Evolutionary conservation across 2,888 invertebrate genomes (phyloP), one percentile per base, ranked within the genome.

Genomic region (Capitulum mitella): DNA sequence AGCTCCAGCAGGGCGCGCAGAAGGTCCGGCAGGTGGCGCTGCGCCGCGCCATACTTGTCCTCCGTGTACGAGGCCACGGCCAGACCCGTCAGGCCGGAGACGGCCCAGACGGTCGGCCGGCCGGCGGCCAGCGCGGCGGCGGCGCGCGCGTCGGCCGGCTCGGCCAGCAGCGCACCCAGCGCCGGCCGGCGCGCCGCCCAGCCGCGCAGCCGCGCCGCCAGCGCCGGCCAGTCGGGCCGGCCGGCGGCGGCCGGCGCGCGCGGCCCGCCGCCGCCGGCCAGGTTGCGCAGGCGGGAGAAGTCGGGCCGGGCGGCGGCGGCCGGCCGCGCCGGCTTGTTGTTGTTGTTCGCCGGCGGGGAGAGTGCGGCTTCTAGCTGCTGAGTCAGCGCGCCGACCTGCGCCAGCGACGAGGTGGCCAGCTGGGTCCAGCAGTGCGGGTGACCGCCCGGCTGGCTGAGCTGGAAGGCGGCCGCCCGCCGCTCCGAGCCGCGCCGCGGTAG

Each of bases 401-500:
- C 40, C 40, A 70, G 70, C 22, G 70, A 37, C 10, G 70, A 37
- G 26, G 70, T 12, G 1, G 70, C 70, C 40, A 70, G 70, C n/a
- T 70, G 70, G 37, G 37, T 70, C 37, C 37, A 70, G 26, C 26
- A 26, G 40, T 70, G 40, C 19, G 70, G 70, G 40, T 70, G 70
- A 40, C 70, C 70, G 12, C 70, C 70, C 3, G 70, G 70, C 70
- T 70, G 70, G 70, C 70, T 70, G 40, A 70, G 70, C 3, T 22
- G 37, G 70, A 70, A 70, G 37, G 40, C 70, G 0, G 70, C 37
- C 1, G 26, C 40, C 2, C 70, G 37, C 26, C 70, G 70, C 26
- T 40, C 40, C 19, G 70, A 3, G 22, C 40, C 26, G 22, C 26
- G 19, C 70, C 70, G 22, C 26, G 37, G 22, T 22, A 70, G 40